Percentiles rank a stretch among this genome's conserved stretches.
Conservation (phyloP, 2,888 invertebrate genomes). For the Agonum fuliginosum region DNA sequence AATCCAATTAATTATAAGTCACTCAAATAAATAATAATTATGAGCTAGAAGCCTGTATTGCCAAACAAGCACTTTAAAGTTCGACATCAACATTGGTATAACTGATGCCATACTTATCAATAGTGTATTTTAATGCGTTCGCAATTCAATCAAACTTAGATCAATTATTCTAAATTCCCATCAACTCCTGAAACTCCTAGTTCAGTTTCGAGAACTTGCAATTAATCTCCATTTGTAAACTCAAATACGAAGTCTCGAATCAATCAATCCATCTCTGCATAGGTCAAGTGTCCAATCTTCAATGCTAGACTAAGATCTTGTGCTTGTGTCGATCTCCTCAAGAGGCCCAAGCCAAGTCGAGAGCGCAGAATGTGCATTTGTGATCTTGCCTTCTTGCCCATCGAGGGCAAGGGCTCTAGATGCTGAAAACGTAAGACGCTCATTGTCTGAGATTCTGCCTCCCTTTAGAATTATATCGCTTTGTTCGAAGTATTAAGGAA, state of each 20-base stretch:
- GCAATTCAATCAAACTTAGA: constrained; percentile 18
- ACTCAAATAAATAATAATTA: too few species aligned
- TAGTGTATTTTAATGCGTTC: too few species aligned
- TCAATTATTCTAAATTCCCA: background rate
- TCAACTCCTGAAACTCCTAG: background rate
- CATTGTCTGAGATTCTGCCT: background rate
- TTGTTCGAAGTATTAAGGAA: constrained; percentile 53
- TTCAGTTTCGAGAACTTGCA: background rate
- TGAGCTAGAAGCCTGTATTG: too few species aligned
- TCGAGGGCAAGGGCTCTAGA: constrained; percentile 10
- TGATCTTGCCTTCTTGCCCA: background rate
- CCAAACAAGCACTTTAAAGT: too few species aligned
- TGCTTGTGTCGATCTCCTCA: background rate
- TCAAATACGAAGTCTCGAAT: constrained; percentile 27
- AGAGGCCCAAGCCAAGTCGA: background rate
- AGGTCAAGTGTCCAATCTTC: constrained; percentile 16
- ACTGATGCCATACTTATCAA: too few species aligned
- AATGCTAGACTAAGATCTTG: constrained; percentile 22
- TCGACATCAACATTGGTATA: too few species aligned
- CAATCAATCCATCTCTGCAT: constrained; percentile 28
- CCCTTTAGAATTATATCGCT: constrained; percentile 49
- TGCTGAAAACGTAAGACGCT: too few species aligned
- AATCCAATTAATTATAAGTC: too few species aligned
- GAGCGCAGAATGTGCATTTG: constrained; percentile 6
- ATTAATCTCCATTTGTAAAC: constrained; percentile 24